Percentiles rank a stretch among this genome's conserved stretches.
phyloP scores from a whole-genome alignment of 1,140 invertebrate species.

The Drosophila takahashii region DNA sequence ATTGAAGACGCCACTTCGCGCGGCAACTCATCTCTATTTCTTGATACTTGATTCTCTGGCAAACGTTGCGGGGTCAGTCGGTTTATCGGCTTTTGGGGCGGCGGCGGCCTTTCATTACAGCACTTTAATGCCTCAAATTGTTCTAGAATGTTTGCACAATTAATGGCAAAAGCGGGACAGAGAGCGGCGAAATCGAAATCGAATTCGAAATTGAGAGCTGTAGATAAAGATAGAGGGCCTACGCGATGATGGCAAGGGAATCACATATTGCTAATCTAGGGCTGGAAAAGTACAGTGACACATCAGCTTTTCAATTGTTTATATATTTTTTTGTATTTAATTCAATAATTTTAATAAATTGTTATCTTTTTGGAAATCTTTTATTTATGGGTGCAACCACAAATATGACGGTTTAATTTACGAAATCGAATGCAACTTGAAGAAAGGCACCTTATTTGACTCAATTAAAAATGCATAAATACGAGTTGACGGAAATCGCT shows the following conservation, averaged over 20 bases:
- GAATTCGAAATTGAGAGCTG: too few relatives aligned
- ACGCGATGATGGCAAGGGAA: neutral
- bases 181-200: neutral
- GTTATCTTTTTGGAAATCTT: too few relatives aligned
- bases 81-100: conserved; percentile 59
- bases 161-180: conserved; percentile 24
- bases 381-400: too few relatives aligned
- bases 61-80: conserved; percentile 51
- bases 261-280: neutral
- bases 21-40: conserved; percentile 18
- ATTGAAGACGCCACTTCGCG: conserved; percentile 56
- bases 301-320: too few relatives aligned
- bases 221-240: neutral
- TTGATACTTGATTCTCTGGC: conserved; percentile 10
- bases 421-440: neutral
- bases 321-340: too few relatives aligned
- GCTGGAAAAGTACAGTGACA: neutral
- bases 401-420: too few relatives aligned
- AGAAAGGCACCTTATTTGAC: neutral
- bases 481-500: neutral
- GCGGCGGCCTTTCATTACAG: conserved; percentile 22
- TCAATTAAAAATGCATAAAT: neutral
- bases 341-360: too few relatives aligned
- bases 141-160: conserved; percentile 56
- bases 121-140: conserved; percentile 37